Conservation (phyloP, 2,113 vertebrate genomes). For the Ciconia boyciana region DNA sequence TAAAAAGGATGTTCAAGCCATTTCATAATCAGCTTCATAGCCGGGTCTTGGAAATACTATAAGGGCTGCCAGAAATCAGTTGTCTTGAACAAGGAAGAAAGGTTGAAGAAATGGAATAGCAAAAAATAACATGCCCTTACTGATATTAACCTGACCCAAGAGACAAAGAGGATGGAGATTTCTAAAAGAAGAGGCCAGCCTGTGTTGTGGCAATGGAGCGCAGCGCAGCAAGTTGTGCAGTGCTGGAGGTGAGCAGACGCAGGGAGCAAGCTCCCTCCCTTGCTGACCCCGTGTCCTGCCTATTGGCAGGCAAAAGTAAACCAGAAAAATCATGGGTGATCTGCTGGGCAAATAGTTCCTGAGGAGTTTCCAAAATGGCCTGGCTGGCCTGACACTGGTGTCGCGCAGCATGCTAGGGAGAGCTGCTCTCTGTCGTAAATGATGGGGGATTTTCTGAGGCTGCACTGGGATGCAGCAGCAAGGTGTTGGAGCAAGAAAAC, state of each 20-base stretch:
- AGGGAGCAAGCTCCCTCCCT: not conserved
- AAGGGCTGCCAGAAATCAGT: not conserved
- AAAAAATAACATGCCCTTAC: not conserved
- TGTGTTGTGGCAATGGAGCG: not conserved
- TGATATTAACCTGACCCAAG: not conserved
- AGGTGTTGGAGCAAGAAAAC: not conserved
- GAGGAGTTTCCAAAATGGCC: not conserved
- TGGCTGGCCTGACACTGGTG: not conserved
- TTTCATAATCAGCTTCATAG: not conserved
- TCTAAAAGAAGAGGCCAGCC: not conserved
- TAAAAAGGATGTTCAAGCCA: not conserved
- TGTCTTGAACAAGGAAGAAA: not conserved
- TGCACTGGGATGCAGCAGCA: not conserved
- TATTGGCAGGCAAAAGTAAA: not conserved
- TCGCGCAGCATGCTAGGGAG: rapidly evolving
- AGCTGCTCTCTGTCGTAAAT: not conserved
- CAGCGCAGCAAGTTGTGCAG: not conserved
- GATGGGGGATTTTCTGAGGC: not conserved
- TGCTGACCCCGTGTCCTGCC: not conserved
- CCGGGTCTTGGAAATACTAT: not conserved
- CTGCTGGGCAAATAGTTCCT: not conserved
- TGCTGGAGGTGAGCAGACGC: not conserved
- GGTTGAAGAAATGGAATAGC: not conserved
- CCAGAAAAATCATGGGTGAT: not conserved
- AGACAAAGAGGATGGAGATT: not conserved